phyloP scores from a whole-genome alignment of 1,140 invertebrate genomes.

The Hypsibius dujardini region DNA sequence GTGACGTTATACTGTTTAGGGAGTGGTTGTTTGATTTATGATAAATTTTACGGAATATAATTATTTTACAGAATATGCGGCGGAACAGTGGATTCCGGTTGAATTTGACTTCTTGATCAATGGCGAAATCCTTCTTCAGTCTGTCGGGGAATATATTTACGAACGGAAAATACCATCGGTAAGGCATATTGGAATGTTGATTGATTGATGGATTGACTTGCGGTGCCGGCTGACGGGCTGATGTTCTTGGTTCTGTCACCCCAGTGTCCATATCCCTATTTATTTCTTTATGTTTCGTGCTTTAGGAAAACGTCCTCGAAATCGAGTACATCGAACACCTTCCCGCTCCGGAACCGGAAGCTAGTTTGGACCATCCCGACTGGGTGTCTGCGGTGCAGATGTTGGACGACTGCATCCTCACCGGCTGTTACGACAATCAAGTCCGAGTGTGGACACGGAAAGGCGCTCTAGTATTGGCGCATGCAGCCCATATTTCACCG shows the following conservation, averaged over 20 bases:
- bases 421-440: constrained; percentile 86
- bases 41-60: not conserved
- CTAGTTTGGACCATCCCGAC: constrained; percentile 79
- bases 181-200: constrained; percentile 22
- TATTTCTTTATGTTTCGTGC: constrained; percentile 31
- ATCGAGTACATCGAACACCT: constrained; percentile 74
- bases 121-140: constrained; percentile 53
- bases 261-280: not conserved
- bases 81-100: constrained; percentile 33
- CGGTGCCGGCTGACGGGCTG: no score
- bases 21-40: no score
- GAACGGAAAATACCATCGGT: constrained; percentile 31
- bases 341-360: constrained; percentile 68
- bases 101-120: constrained; percentile 75
- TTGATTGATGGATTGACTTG: not conserved
- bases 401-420: constrained; percentile 60
- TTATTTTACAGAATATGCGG: constrained; percentile 23
- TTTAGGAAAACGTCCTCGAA: constrained; percentile 47
- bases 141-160: constrained; percentile 36
- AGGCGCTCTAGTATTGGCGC: constrained; percentile 60
- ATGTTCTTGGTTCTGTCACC: no score
- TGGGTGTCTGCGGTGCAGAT: constrained; percentile 74
- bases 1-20: no score
- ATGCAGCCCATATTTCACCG: constrained; percentile 64
- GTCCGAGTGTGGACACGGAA: constrained; percentile 68